Conservation (phyloP, 2,113 vertebrate species). For the Phalacrocorax brasilianus region DNA sequence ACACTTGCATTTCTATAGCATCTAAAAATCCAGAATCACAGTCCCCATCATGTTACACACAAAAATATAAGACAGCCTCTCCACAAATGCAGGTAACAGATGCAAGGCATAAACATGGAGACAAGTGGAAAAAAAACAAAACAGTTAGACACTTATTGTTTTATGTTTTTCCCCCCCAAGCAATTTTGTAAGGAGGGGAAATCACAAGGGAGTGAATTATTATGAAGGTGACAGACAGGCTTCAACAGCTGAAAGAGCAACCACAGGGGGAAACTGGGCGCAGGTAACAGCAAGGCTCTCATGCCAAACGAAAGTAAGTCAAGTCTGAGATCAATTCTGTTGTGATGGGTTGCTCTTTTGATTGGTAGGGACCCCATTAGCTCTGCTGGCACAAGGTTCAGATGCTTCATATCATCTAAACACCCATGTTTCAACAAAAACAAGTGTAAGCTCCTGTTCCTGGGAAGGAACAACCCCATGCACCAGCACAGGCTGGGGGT, state of each 20-base stretch:
- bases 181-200: not conserved
- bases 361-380: not conserved
- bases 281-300: not conserved
- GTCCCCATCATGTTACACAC: not conserved
- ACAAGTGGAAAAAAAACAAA: not conserved
- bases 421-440: not conserved
- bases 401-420: not conserved
- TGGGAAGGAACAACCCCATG: too few species aligned
- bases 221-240: not conserved
- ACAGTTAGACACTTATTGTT: not conserved
- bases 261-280: not conserved
- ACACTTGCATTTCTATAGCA: not conserved
- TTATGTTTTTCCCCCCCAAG: accelerated
- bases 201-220: not conserved
- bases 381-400: not conserved
- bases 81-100: not conserved
- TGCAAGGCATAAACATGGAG: not conserved
- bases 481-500: too few species aligned
- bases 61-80: not conserved
- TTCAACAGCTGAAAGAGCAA: not conserved
- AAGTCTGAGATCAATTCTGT: not conserved
- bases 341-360: not conserved
- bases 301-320: not conserved
- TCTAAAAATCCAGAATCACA: not conserved
- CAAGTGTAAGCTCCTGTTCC: too few species aligned